These are phyloP conservation scores for Syrphus vitripennis DNA, from an alignment of 2,888 invertebrate species.

Conservation along the genomic window DNA sequence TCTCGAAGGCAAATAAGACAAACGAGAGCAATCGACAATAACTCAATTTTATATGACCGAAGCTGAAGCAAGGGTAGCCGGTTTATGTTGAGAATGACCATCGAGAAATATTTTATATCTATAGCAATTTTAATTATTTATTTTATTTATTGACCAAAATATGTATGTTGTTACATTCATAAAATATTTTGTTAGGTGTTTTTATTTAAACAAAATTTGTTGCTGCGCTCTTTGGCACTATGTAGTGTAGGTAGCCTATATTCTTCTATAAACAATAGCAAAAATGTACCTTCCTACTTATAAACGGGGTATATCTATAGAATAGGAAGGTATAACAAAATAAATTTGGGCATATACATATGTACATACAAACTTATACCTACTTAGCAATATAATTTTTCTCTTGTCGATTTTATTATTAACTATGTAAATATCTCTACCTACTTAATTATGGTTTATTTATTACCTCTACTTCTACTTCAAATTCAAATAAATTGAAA, in stretches of 20 bases:
- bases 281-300: neutral
- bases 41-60: neutral
- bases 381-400: too few relatives aligned
- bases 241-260: neutral
- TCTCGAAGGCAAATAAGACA: slow-evolving; percentile 25
- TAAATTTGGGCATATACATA: neutral
- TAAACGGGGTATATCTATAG: neutral
- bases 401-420: neutral
- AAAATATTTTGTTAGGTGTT: neutral
- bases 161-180: too few relatives aligned
- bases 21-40: slow-evolving; percentile 11
- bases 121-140: too few relatives aligned
- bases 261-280: neutral
- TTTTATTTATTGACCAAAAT: neutral
- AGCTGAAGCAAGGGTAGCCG: neutral
- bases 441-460: neutral
- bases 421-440: neutral
- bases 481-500: neutral
- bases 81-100: neutral
- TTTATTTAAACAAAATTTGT: neutral
- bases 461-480: neutral
- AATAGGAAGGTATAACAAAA: neutral
- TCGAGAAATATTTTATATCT: neutral
- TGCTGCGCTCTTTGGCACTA: neutral
- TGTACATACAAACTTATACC: neutral